phyloP scores from a whole-genome alignment of 2,888 invertebrate species.

The Frankliniella fusca region DNA sequence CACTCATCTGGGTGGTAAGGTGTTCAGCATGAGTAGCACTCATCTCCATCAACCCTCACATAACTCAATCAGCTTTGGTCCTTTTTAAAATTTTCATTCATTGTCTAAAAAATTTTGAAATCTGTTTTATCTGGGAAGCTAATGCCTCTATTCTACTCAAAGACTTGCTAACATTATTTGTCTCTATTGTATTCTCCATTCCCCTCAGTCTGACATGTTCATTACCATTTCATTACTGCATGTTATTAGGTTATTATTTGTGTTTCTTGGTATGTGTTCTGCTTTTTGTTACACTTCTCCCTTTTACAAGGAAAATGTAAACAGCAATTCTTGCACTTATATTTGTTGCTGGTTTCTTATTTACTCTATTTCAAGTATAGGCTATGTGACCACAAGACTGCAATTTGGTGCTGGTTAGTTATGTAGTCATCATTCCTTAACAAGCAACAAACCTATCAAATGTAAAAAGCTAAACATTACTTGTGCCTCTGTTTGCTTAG shows the following conservation, averaged over 20 bases:
- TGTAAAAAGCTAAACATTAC: background rate
- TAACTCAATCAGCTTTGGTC: too few relatives aligned
- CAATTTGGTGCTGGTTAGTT: slow-evolving; percentile 27
- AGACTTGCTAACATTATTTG: too few relatives aligned
- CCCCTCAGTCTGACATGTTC: too few relatives aligned
- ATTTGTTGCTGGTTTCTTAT: background rate
- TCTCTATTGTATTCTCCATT: too few relatives aligned
- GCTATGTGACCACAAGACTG: background rate
- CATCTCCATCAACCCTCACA: too few relatives aligned
- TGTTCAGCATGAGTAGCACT: slow-evolving; percentile 27
- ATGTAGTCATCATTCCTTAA: slow-evolving; percentile 6
- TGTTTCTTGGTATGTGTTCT: background rate
- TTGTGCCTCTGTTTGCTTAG: too few relatives aligned
- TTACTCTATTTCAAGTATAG: background rate
- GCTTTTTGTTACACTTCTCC: background rate
- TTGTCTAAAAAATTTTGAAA: too few relatives aligned
- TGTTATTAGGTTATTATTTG: too few relatives aligned
- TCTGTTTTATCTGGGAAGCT: too few relatives aligned
- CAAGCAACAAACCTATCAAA: slow-evolving; percentile 8
- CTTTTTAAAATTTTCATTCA: too few relatives aligned
- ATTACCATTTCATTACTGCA: too few relatives aligned
- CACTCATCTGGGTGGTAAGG: slow-evolving; percentile 31
- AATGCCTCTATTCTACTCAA: too few relatives aligned
- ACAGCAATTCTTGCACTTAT: background rate
- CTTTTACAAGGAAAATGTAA: background rate